Conservation (phyloP, 1,140 invertebrate species). For the Drosophila eugracilis region DNA sequence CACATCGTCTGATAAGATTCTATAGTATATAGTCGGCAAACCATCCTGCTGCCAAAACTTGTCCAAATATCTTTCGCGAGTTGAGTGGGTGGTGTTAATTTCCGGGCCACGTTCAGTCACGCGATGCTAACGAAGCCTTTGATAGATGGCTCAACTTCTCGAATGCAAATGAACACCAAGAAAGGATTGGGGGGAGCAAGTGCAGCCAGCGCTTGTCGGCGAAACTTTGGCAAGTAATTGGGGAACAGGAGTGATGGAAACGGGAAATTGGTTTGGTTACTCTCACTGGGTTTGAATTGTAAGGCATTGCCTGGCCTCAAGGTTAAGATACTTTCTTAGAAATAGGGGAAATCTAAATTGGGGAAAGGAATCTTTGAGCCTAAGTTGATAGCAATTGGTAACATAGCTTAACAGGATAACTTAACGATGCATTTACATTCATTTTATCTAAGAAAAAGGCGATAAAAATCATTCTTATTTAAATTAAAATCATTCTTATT, state of each 20-base stretch:
- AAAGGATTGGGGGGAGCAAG: not conserved
- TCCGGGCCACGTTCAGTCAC: conserved; percentile 51
- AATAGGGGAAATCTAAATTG: not conserved
- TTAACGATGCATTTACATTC: no score
- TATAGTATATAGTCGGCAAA: conserved; percentile 1
- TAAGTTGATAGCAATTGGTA: no score
- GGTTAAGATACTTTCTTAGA: conserved; percentile 27
- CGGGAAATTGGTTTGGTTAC: conserved; percentile 59
- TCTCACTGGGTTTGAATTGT: conserved; percentile 19
- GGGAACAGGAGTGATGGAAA: conserved; percentile 50
- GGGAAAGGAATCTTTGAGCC: no score
- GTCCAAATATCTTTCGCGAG: conserved; percentile 5
- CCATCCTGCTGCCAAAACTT: conserved; percentile 2
- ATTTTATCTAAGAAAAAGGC: no score
- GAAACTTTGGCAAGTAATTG: conserved; percentile 74
- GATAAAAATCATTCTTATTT: no score
- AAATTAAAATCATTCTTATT: no score
- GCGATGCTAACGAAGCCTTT: conserved; percentile 74
- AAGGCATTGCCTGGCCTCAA: conserved; percentile 14
- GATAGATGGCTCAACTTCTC: conserved; percentile 58
- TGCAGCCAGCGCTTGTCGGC: conserved; percentile 50
- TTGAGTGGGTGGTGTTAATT: conserved; percentile 40
- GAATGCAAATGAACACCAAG: conserved; percentile 42
- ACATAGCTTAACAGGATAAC: no score
- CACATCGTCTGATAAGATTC: conserved; percentile 24